phyloP scores from a whole-genome alignment of 2,888 invertebrate species.

The Noctua janthina region DNA sequence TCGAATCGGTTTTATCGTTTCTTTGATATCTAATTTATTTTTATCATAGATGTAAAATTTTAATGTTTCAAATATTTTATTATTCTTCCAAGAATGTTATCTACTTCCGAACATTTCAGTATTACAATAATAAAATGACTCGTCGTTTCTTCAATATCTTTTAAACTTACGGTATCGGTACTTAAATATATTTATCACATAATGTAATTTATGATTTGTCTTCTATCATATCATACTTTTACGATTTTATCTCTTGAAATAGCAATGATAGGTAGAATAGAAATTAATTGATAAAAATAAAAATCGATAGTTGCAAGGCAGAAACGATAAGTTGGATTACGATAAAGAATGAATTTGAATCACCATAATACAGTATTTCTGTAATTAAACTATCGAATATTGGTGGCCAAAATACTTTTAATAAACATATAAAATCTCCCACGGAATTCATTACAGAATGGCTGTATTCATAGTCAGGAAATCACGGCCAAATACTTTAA shows the following conservation, averaged over 20 bases:
- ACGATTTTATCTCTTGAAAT: conserved; percentile 19
- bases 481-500: conserved; percentile 27
- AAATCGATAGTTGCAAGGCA: conserved; percentile 18
- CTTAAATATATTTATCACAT: background rate
- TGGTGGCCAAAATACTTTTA: too few relatives aligned
- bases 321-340: conserved; percentile 18
- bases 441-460: background rate
- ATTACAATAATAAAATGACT: conserved; percentile 6
- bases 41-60: background rate
- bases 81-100: background rate
- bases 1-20: background rate
- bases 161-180: conserved; percentile 6
- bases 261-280: conserved; percentile 10
- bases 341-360: background rate
- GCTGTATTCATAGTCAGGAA: conserved; percentile 34
- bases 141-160: conserved; percentile 1
- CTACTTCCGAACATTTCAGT: background rate
- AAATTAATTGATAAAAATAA: conserved; percentile 30
- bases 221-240: conserved; percentile 15
- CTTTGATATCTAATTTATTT: background rate
- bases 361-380: background rate
- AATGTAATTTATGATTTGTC: background rate
- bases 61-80: background rate
- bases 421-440: background rate
- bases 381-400: background rate